phyloP scores from a whole-genome alignment of 2,888 invertebrate species.

The Cephonodes hylas region DNA sequence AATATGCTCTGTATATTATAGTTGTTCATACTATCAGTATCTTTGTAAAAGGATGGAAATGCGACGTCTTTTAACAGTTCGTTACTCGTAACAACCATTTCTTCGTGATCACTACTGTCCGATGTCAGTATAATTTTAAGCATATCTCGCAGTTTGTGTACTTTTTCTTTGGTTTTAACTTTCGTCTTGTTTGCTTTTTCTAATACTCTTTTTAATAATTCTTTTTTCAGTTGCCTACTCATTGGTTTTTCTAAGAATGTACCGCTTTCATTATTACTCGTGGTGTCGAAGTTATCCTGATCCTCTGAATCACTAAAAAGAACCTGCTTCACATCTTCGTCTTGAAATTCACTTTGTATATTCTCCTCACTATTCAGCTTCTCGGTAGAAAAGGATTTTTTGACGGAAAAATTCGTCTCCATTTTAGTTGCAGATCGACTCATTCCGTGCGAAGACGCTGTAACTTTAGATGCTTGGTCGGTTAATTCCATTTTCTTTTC shows the following conservation, averaged over 20 bases:
- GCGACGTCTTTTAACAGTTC: conserved; percentile 44
- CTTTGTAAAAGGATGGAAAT: conserved; percentile 43
- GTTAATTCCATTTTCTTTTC: conserved; percentile 18
- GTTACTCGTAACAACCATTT: conserved; percentile 30
- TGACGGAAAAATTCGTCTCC: conserved; percentile 16
- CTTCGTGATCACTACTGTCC: conserved; percentile 49
- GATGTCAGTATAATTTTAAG: conserved; percentile 53
- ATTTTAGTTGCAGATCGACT: conserved; percentile 19
- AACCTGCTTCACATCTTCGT: conserved; percentile 18
- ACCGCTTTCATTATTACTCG: conserved; percentile 26
- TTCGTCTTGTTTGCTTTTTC: conserved; percentile 41
- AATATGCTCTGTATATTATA: conserved; percentile 36
- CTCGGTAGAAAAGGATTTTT: conserved; percentile 17
- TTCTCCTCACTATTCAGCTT: conserved; percentile 16
- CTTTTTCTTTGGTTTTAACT: conserved; percentile 40
- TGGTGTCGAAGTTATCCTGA: conserved; percentile 19
- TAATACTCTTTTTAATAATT: conserved; percentile 50
- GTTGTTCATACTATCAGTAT: conserved; percentile 51
- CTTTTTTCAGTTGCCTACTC: conserved; percentile 48
- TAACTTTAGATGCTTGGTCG: conserved; percentile 20
- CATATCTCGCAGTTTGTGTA: conserved; percentile 44
- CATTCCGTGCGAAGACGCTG: conserved; percentile 24
- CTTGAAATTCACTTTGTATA: not conserved
- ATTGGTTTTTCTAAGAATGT: conserved; percentile 28
- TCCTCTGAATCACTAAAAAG: conserved; percentile 26